Base-by-base conservation (phyloP, 2,113 vertebrate species). In the Bubo bubo region DNA sequence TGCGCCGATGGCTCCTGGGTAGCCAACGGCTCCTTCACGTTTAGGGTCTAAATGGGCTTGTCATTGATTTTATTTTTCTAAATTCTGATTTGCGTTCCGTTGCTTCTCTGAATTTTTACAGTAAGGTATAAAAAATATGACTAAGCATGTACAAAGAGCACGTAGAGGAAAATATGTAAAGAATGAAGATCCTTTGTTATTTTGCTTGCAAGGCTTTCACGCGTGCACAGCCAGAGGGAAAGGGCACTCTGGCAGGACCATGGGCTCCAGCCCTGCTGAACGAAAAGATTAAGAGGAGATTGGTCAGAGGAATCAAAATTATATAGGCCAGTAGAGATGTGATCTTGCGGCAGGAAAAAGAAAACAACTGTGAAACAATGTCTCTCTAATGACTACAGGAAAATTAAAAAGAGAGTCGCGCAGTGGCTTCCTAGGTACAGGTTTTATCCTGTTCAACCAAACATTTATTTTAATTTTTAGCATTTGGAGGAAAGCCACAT, bases 341-440 rank as follows among this genome's bases (percentile, higher is more conserved):
- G 59, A 56, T 82, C 58, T 47, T 45, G 35, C 21, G 1, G 86
- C 59, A 60, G 66, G 85, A 81, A 73, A 72, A 71, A 67, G 50
- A 72, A 90, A 86, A 53, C 68, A 75, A 12, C 74, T 55, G 85
- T 47, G 63, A 85, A 76, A 75, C 45, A 71, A 80, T 45, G 75
- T 62, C 39, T 60, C 64, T 89, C 81, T 45, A 41, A 80, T 70
- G 93, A 79, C 49, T 39, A 8, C 41, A 58, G 66, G 73, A 83
- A 91, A 88, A 94, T 91, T 80, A 89, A 75, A 64, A 85, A 43
- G 62, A 41, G 37, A 43, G 35, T 55, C 24, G 43, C 1, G 1
- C 52, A 5, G 74, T 71, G 58, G 74, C 58, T 66, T 85, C 86
- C 74, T 64, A 64, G 68, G 45, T 53, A 41, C 12, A 37, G 45